These are phyloP conservation scores for Tuberolachnus salignus DNA, from an alignment of 2,888 invertebrate genomes.

Conservation along the genomic window DNA sequence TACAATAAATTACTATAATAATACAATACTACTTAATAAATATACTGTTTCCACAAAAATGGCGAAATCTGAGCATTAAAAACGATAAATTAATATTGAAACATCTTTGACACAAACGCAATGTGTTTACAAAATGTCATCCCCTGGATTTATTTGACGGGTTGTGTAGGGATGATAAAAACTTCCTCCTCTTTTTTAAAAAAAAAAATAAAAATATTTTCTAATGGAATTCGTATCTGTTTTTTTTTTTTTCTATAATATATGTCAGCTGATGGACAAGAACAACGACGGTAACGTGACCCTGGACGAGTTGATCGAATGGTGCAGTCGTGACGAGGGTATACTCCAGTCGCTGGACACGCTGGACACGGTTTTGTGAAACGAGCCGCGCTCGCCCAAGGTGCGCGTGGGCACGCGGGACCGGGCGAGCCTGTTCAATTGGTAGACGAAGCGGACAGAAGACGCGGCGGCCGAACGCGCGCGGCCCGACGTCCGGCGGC, in stretches of 20 bases:
- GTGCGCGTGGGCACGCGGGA: conserved; percentile 41
- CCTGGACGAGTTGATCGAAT: conserved; percentile 78
- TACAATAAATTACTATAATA: too few relatives aligned
- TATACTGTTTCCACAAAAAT: too few relatives aligned
- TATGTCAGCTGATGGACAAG: conserved; percentile 74
- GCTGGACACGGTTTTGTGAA: conserved; percentile 78
- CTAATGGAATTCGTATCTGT: neutral
- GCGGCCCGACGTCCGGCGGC: neutral
- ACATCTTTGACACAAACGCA: too few relatives aligned
- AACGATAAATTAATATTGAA: too few relatives aligned
- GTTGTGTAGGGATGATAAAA: too few relatives aligned
- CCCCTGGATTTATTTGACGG: too few relatives aligned
- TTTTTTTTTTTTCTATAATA: neutral
- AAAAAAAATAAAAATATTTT: too few relatives aligned
- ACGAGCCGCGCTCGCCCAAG: conserved; percentile 51
- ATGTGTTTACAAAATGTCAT: too few relatives aligned
- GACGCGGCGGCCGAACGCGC: neutral
- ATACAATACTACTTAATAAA: too few relatives aligned
- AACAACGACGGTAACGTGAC: conserved; percentile 82
- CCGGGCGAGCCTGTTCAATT: conserved; percentile 55
- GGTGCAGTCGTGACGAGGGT: conserved; percentile 77
- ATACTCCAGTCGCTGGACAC: conserved; percentile 74
- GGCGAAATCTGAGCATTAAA: too few relatives aligned
- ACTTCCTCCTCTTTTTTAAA: too few relatives aligned
- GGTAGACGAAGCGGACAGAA: conserved; percentile 28